A percentile compares a stretch with the other conserved stretches of the same genome.
These are phyloP conservation scores for Brassicogethes aeneus DNA, from an alignment of 2,888 invertebrate species.

Conservation along the genomic window DNA sequence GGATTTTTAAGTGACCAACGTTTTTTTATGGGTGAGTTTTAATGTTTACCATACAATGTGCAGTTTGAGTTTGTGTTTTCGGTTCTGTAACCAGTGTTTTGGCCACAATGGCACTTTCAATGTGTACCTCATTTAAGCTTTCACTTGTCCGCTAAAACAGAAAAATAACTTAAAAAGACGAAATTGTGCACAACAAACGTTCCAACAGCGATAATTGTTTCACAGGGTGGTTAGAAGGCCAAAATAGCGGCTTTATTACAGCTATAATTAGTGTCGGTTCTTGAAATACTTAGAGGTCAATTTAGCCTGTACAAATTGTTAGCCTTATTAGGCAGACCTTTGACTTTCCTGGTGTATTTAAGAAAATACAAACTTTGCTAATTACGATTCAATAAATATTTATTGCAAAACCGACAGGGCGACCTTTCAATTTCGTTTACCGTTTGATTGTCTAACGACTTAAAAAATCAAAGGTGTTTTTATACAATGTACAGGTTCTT, in stretches of 20 bases:
- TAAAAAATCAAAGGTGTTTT: conserved; percentile 16
- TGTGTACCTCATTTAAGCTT: conserved; percentile 31
- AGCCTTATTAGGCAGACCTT: conserved; percentile 36
- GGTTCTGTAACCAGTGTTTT: conserved; percentile 12
- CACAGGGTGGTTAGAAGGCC: not conserved
- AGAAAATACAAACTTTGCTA: conserved; percentile 10
- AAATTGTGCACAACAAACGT: conserved; percentile 17
- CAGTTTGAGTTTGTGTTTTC: conserved; percentile 13
- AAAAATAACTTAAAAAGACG: conserved; percentile 24
- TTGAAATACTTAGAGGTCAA: conserved; percentile 27
- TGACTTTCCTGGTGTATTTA: conserved; percentile 25
- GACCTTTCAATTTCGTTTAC: too few species aligned
- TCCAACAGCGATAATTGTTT: not conserved
- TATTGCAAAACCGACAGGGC: too few species aligned
- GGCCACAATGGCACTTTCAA: conserved; percentile 16
- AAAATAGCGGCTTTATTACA: not conserved
- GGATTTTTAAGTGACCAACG: conserved; percentile 35
- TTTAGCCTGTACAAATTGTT: conserved; percentile 31
- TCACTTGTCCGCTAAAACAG: conserved; percentile 28
- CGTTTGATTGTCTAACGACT: too few species aligned
- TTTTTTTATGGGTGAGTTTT: conserved; percentile 40
- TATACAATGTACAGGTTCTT: conserved; percentile 19
- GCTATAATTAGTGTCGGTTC: not conserved
- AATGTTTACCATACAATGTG: conserved; percentile 15
- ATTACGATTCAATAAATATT: too few species aligned